Evolutionary conservation across 2,797 vertebrate genomes (phyloP).

Genomic region (Bufotes viridis): DNA sequence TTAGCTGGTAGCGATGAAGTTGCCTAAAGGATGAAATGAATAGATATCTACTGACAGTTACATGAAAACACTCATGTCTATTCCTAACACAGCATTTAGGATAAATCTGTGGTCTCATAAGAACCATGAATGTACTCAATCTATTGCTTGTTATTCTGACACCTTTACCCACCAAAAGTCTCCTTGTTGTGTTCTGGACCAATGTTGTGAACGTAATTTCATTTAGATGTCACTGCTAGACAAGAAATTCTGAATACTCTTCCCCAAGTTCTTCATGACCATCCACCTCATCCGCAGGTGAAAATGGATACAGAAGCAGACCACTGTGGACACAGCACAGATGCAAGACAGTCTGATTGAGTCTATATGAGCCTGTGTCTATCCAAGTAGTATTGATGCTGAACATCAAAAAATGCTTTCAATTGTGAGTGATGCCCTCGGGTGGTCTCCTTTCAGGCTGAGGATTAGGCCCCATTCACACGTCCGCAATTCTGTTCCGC

Average conservation of each 20-base stretch:
- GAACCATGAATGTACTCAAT: background rate
- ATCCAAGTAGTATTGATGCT: no score
- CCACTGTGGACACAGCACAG: no score
- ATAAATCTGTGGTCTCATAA: conserved; percentile 18
- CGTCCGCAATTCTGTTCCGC: no score
- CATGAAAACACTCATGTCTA: conserved; percentile 46
- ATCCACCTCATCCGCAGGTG: no score
- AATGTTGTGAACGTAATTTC: background rate
- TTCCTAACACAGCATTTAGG: conserved; percentile 19
- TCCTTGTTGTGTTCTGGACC: background rate
- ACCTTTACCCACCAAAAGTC: no score
- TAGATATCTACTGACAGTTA: conserved; percentile 55
- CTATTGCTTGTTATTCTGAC: background rate
- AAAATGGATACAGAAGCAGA: no score
- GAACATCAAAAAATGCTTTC: no score
- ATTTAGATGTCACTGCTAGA: background rate
- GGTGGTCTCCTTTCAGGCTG: no score
- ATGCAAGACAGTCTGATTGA: no score
- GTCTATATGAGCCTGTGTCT: no score
- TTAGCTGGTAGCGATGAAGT: conserved; percentile 47
- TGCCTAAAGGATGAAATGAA: conserved; percentile 49
- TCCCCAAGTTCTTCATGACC: background rate
- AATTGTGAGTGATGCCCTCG: no score
- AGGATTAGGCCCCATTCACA: no score
- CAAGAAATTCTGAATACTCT: background rate